Evolutionary conservation across 2,113 vertebrate genomes (phyloP).

Genomic region (Rallus limicola): DNA sequence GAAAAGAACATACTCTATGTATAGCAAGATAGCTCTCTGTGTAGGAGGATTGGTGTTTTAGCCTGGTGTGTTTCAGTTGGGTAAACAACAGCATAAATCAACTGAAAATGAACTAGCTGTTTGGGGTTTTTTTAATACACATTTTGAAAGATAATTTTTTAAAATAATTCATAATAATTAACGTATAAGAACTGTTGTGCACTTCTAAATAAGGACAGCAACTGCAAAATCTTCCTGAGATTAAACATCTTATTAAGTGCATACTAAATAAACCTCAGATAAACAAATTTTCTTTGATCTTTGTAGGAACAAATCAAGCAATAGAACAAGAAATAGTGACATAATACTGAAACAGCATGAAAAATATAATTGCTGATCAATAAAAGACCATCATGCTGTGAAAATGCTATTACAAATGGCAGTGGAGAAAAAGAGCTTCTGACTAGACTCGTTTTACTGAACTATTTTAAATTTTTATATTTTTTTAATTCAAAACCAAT

Average conservation of each 20-base stretch:
- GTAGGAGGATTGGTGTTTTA: neutral
- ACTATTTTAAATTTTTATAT: neutral
- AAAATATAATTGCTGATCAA: neutral
- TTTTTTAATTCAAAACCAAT: neutral
- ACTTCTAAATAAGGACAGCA: neutral
- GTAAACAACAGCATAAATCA: neutral
- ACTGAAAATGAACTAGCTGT: neutral
- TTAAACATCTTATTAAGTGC: neutral
- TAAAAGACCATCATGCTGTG: neutral
- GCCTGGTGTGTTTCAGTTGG: neutral
- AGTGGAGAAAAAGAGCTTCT: neutral
- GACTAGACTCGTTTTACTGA: neutral
- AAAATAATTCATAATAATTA: neutral
- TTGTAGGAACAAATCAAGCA: neutral
- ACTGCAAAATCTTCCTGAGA: neutral
- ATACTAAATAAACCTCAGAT: neutral
- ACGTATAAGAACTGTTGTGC: neutral
- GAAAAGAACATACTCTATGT: neutral
- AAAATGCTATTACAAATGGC: neutral
- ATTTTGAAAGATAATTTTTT: neutral
- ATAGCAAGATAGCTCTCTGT: neutral
- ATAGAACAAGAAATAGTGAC: neutral
- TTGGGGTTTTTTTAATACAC: neutral
- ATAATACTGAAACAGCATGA: neutral
- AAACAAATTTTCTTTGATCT: slow-evolving; percentile 17